Evolutionary conservation across 64 coral and sea anemone genomes (phyloP).

Genomic region (Stichodactyla mertensii): DNA sequence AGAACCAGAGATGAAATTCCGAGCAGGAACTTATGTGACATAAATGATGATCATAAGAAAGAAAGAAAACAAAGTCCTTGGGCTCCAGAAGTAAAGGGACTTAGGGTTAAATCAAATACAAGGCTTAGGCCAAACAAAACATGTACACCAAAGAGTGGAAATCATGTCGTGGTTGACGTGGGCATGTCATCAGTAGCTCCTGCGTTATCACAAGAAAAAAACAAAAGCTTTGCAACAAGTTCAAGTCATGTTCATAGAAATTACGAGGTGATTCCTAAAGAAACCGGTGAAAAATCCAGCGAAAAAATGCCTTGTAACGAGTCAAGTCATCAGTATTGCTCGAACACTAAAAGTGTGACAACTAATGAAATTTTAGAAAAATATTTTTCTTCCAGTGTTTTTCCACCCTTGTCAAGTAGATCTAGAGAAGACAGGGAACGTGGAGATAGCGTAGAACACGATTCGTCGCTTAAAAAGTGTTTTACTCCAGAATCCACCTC

Average conservation of each 20-base stretch:
- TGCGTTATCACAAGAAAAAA: neutral
- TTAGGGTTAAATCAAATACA: neutral
- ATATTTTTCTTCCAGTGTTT: neutral
- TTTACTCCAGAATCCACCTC: too few species aligned
- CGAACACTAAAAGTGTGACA: neutral
- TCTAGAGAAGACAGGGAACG: neutral
- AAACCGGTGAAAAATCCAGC: neutral
- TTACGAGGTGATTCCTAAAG: neutral
- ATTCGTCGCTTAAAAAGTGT: neutral
- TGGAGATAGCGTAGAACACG: neutral
- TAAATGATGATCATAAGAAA: neutral
- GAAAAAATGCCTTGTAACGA: neutral
- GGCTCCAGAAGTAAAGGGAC: neutral
- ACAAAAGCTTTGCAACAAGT: neutral
- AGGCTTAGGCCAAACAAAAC: neutral
- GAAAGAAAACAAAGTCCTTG: neutral
- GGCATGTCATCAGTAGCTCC: neutral
- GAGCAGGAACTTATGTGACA: neutral
- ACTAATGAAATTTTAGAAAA: neutral
- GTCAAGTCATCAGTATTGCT: neutral
- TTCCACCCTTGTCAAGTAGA: neutral
- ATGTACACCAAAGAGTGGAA: neutral
- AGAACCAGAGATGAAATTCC: neutral
- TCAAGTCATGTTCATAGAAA: neutral
- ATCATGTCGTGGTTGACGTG: neutral